These are phyloP conservation scores for Emmelina monodactyla DNA, from an alignment of 2,888 invertebrate species.

Conservation along the genomic window DNA sequence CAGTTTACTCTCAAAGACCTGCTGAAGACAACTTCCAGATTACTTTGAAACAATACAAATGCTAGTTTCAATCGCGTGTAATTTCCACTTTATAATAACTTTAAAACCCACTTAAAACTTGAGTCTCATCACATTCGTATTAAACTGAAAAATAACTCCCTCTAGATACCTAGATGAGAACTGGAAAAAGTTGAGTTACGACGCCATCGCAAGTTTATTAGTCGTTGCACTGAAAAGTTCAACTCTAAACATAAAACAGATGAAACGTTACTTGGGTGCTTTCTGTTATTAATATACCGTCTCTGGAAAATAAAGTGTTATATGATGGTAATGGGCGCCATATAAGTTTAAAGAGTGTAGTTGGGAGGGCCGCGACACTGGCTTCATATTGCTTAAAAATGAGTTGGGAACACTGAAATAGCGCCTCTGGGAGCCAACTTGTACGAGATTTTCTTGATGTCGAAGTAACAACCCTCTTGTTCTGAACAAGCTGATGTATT, in stretches of 20 bases:
- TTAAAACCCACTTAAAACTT: no score
- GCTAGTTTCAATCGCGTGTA: no score
- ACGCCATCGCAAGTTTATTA: neutral
- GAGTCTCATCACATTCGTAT: neutral
- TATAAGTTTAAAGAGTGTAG: constrained; percentile 2
- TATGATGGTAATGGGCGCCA: constrained; percentile 1
- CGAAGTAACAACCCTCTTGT: constrained; percentile 3
- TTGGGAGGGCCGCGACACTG: constrained; percentile 25
- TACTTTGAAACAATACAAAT: no score
- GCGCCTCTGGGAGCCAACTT: constrained; percentile 25
- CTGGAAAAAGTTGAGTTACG: neutral
- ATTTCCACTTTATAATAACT: no score
- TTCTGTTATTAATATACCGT: constrained; percentile 1
- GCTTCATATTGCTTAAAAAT: constrained; percentile 31
- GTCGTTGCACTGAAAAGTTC: neutral
- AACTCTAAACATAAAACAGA: neutral
- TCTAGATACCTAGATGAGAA: neutral
- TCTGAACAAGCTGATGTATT: neutral
- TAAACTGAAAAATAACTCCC: neutral
- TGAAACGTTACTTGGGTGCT: constrained; percentile 1
- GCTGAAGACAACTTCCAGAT: no score
- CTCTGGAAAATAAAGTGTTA: constrained; percentile 1
- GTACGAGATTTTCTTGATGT: constrained; percentile 16
- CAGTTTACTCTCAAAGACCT: no score
- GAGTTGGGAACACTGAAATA: constrained; percentile 28